Percentiles rank a stretch among this genome's conserved stretches.
These are phyloP conservation scores for Eristalinus sepulchralis DNA, from an alignment of 2,888 invertebrate genomes.

Conservation along the genomic window DNA sequence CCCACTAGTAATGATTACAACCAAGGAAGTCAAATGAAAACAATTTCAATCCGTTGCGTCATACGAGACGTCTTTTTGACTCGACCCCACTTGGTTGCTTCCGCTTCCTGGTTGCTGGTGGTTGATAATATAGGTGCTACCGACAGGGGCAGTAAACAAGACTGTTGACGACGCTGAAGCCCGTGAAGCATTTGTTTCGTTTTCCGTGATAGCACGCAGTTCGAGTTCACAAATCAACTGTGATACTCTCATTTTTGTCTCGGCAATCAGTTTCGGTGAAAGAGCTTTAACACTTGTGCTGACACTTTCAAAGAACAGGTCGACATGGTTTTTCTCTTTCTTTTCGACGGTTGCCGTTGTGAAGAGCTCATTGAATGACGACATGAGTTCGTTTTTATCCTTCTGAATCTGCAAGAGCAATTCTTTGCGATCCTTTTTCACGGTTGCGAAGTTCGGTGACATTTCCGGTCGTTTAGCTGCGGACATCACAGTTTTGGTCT, in stretches of 20 bases:
- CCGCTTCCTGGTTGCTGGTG: constrained; percentile 8
- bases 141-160: constrained; percentile 22
- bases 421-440: constrained; percentile 75
- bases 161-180: constrained; percentile 34
- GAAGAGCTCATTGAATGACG: constrained; percentile 78
- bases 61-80: constrained; percentile 36
- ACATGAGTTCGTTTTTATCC: constrained; percentile 78
- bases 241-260: constrained; percentile 74
- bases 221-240: constrained; percentile 74
- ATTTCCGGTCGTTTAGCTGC: neutral
- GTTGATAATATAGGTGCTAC: constrained; percentile 38
- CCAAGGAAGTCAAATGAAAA: neutral
- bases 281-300: constrained; percentile 72
- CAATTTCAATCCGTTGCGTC: constrained; percentile 19
- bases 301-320: constrained; percentile 75
- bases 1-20: neutral
- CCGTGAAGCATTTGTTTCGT: constrained; percentile 12
- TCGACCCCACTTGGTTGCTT: constrained; percentile 53
- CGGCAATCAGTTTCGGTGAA: constrained; percentile 74
- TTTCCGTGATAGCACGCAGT: constrained; percentile 73
- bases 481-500: neutral
- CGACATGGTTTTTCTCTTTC: constrained; percentile 75
- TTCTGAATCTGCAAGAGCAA: constrained; percentile 76
- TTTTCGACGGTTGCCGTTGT: constrained; percentile 71
- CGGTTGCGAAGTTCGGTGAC: neutral